Evolutionary conservation across 2,797 vertebrate species (phyloP), one percentile per base, ranked within the genome.

Genomic region (Microchirus variegatus): DNA sequence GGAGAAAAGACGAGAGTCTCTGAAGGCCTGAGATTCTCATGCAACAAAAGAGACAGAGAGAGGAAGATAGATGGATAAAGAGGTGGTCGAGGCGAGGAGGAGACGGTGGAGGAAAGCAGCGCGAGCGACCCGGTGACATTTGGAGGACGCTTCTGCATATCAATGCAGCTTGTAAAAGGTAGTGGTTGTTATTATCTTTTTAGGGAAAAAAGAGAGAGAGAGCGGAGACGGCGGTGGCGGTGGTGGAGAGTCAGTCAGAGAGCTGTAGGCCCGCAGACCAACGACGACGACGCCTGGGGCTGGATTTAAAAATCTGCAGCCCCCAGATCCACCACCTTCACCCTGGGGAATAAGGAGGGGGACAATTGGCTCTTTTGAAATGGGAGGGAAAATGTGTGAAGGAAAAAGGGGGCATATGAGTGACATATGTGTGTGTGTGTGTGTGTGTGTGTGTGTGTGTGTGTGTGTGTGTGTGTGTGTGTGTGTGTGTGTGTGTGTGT

Each of bases 291-390:
- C n/a, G n/a, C 86, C 81, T 42, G 69, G 48, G 61, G 85, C 85
- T 68, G 81, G 85, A 81, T 77, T 87, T 82, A 73, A 37, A 37
- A 52, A 52, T 50, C 69, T 59, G 48, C 38, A 4, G 67, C 70
- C 69, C 69, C 61, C 40, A 59, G 59, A 81, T 75, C 62, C 49
- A 4, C 73, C 80, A 73, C 67, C 65, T 75, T 75, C 62, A 63
- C 85, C 74, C 84, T 62, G 72, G 86, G 83, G 87, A 86, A 67
- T 59, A 74, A 74, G 46, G 54, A 62, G n/a, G 1, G 77, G 75
- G 82, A 87, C 83, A 86, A 87, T 78, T 76, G 68, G 67, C 65
- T 77, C 78, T 83, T 84, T 82, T 84, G 82, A 83, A 82, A 3
- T 62, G 64, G 70, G 70, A 72, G 73, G 68, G 69, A 72, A 72